Evolutionary conservation across 2,888 invertebrate species (phyloP), one percentile per base, ranked within the genome.

Genomic region (Synergus laeviventris): DNA sequence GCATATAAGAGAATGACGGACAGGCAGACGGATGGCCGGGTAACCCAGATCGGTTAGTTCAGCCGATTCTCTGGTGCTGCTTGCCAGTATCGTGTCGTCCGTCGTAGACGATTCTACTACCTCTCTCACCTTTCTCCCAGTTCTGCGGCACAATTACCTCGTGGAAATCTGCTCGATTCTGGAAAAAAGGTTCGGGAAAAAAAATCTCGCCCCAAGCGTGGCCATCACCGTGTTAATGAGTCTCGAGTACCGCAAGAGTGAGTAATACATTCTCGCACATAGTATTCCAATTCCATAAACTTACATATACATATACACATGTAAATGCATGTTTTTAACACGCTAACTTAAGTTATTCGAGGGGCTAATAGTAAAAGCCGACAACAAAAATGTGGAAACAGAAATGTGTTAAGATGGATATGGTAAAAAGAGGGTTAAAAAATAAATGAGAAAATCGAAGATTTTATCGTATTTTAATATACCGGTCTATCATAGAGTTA

Each of bases 31-130:
- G 85, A 88, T 91, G 91, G 91, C 91, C 91, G 91, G 90, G 90
- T 91, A 91, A 91, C 91, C 91, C 90, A 91, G 91, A 91, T 91
- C 84, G 90, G 84, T 86, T 85, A 86, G 87, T 87, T 85, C 84
- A 85, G 83, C 82, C 89, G 89, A 89, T 89, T 86, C 87, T 82
- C 81, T 84, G 85, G 79, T 83, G 84, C 81, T 82, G 84, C 86
- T 86, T 80, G 87, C 83, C 90, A 91, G 90, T 90, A 85, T 83
- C 86, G 89, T 87, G 85, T 85, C 84, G 88, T 86, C 89, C 87
- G 87, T 85, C 88, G 90, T 84, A 81, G 86, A 86, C 85, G 88
- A 85, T 85, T 86, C 85, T 80, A 78, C 84, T 73, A 76, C 70
- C 79, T 81, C 74, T 81, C 61, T 76, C 79, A 59, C 74, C 76